Percentiles rank a stretch among this genome's conserved stretches.
These are phyloP conservation scores for Steinernema scapterisci DNA, from an alignment of 2,888 invertebrate genomes.

Conservation along the genomic window DNA sequence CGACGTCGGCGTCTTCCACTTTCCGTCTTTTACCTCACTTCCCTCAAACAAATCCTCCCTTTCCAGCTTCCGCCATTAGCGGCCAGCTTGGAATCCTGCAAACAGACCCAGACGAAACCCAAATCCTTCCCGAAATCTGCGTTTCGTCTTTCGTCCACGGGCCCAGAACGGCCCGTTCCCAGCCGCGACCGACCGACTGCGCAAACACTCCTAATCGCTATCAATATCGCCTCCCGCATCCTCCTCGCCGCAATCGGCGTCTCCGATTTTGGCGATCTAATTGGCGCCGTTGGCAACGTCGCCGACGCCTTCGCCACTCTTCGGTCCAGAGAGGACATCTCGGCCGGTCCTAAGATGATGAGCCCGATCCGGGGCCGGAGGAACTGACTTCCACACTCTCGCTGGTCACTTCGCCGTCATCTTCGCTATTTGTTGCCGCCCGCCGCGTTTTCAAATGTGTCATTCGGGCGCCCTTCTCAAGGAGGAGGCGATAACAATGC, in stretches of 20 bases:
- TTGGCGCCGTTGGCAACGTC: constrained; percentile 16
- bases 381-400: neutral
- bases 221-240: neutral
- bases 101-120: neutral
- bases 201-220: constrained; percentile 18
- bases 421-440: neutral
- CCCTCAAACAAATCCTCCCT: too few relatives aligned
- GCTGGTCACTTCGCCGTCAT: neutral
- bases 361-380: neutral
- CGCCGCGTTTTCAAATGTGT: neutral
- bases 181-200: neutral
- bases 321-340: neutral
- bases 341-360: constrained; percentile 4
- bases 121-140: neutral
- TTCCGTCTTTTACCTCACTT: too few relatives aligned
- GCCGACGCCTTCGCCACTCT: neutral
- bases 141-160: neutral
- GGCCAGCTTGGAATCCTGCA: too few relatives aligned
- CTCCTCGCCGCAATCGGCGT: too few relatives aligned
- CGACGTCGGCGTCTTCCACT: too few relatives aligned
- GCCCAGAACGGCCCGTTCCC: neutral
- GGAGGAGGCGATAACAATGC: neutral
- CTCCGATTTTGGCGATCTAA: neutral
- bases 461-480: neutral
- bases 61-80: too few relatives aligned